phyloP scores from a whole-genome alignment of 2,797 vertebrate genomes.

The Anomalospiza imberbis region DNA sequence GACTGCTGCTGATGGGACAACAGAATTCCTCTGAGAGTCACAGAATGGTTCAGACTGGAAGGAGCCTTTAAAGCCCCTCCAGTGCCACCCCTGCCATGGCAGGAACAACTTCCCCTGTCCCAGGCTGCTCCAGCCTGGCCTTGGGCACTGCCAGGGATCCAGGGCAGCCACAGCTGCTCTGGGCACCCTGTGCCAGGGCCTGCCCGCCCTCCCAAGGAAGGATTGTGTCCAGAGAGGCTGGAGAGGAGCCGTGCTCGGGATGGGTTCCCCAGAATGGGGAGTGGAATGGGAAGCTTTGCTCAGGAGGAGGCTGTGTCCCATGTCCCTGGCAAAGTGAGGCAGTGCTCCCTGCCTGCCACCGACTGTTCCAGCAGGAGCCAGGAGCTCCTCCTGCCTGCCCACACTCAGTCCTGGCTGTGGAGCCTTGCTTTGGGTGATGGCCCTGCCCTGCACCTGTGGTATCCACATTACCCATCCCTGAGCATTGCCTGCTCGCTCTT shows the following conservation, averaged over 20 bases:
- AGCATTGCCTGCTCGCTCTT: neutral
- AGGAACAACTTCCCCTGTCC: neutral
- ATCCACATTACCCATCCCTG: rapidly evolving
- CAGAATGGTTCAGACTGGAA: neutral
- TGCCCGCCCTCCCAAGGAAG: neutral
- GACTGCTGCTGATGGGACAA: neutral
- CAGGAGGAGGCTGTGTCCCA: neutral
- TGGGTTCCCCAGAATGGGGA: neutral
- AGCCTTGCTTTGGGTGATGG: neutral
- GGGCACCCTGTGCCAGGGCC: neutral
- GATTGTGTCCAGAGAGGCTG: neutral
- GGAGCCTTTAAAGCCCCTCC: neutral
- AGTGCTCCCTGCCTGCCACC: neutral
- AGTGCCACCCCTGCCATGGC: neutral
- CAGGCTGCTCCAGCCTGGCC: neutral
- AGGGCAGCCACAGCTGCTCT: neutral
- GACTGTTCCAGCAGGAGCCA: neutral
- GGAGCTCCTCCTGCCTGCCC: neutral
- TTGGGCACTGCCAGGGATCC: neutral
- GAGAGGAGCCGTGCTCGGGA: neutral
- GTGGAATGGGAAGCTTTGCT: neutral
- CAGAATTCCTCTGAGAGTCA: neutral
- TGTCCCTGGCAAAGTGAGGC: neutral
- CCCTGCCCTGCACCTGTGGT: neutral
- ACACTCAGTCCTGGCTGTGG: neutral